Evolutionary conservation across 2,113 vertebrate genomes (phyloP).

Genomic region (Arvicanthis niloticus): DNA sequence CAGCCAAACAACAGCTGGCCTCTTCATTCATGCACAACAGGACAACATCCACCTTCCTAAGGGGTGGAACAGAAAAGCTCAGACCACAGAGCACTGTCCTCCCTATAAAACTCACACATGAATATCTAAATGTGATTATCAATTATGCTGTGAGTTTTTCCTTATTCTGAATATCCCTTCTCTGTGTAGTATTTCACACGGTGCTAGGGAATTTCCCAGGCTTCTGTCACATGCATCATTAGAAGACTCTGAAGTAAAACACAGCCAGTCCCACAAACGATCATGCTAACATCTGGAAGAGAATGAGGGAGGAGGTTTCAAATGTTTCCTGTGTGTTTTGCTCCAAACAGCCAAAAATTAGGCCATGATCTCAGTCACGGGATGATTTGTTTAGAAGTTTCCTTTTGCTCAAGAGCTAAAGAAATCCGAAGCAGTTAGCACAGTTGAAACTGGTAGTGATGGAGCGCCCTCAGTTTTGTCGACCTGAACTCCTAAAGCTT

Average conservation of each 20-base stretch:
- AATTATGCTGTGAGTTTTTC: not conserved
- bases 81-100: not conserved
- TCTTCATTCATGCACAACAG: not conserved
- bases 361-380: not conserved
- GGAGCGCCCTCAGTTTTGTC: not conserved
- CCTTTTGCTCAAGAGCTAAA: not conserved
- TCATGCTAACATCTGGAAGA: not conserved
- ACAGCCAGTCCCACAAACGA: not conserved
- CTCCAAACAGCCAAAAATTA: not conserved
- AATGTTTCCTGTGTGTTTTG: not conserved
- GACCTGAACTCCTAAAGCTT: not conserved
- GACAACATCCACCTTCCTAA: not conserved
- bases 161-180: not conserved
- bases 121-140: not conserved
- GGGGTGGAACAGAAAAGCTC: not conserved
- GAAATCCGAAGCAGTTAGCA: not conserved
- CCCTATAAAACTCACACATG: not conserved
- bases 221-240: conserved; percentile 43
- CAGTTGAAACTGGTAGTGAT: not conserved
- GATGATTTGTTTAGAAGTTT: not conserved
- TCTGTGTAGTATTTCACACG: not conserved
- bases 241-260: not conserved
- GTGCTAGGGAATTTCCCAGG: conserved; percentile 49
- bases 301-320: conserved; percentile 7
- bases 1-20: not conserved